Base-by-base conservation (phyloP, 2,113 vertebrate species). In the Aegithalos caudatus region DNA sequence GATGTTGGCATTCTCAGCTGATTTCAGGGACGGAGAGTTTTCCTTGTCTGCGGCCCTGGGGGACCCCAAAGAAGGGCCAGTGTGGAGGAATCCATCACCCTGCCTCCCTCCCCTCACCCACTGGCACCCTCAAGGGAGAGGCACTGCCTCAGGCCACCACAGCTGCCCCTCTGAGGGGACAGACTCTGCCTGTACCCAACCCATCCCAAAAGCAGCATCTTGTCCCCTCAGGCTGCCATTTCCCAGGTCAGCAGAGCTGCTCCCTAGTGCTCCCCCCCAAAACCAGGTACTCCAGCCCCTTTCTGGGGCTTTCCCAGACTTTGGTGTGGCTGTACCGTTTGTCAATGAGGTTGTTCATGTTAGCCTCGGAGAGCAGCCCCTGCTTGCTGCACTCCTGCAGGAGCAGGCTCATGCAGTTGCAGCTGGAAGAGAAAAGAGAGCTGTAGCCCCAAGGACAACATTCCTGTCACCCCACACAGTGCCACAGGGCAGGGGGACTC, bases 331-430 rank as follows among this genome's bases (percentile, higher is more conserved):
- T 38, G 64, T 98, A 99, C 99, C 99, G 98, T 97, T 99, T 99
- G 38, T 97, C 96, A 3, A 98, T 98, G 47, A 99, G 99, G 96
- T 95, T 98, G 87, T 94, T 77, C 29, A 98, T 98, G 88, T 99
- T 98, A 69, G 97, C 86, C 50, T 99, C 99, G 0, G 99, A 99
- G 35, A 99, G 98, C 90, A 99, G 98, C 5, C 99, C 98, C 31
- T 99, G 98, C 97, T 99, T 99, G 96, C 98, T 98, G 54, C 99
- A 99, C 95, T 99, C 99, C 79, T 99, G 99, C 28, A 99, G 98
- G 5, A 99, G 98, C 90, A 99, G 98, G 74, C 98, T 98, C 19
- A 98, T 98, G 74, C 99, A 99, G 97, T 99, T 98, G 27, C 99
- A 99, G 94, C 99, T 99, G 97, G 14, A 88, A 96, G 20, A 90